Conservation (phyloP, 2,888 invertebrate species). For the Pseudococcus longispinus region DNA sequence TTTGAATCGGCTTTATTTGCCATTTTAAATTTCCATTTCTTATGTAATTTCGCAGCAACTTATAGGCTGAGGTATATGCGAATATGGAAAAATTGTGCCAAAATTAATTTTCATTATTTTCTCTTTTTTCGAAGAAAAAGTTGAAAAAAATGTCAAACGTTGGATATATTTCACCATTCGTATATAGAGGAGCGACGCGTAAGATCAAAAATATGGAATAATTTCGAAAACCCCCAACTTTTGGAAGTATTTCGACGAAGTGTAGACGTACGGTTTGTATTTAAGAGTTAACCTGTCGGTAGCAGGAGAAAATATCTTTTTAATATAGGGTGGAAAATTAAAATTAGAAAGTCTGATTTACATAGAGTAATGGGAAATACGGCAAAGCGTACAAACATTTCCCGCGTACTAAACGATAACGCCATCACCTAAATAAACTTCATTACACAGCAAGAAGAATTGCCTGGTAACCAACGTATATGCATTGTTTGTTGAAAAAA, state of each 20-base stretch:
- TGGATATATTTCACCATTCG: conserved; percentile 20
- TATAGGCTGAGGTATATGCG: neutral
- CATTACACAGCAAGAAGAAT: conserved; percentile 55
- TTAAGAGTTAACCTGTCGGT: conserved; percentile 57
- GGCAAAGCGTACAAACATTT: conserved; percentile 48
- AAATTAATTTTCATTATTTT: conserved; percentile 27
- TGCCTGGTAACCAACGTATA: conserved; percentile 31
- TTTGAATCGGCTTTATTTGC: neutral
- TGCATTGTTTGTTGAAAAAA: conserved; percentile 43
- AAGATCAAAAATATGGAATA: conserved; percentile 38
- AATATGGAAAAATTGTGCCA: neutral
- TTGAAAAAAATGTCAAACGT: neutral
- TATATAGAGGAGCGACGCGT: neutral
- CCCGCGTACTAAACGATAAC: conserved; percentile 52
- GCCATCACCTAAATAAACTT: conserved; percentile 56
- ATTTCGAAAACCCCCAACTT: conserved; percentile 45
- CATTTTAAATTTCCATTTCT: neutral
- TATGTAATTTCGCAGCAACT: neutral
- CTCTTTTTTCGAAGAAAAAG: neutral
- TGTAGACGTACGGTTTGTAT: conserved; percentile 48
- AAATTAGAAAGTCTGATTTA: conserved; percentile 57
- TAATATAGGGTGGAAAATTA: conserved; percentile 57
- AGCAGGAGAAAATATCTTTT: conserved; percentile 57
- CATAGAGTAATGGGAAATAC: conserved; percentile 56
- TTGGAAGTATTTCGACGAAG: neutral